phyloP scores from a whole-genome alignment of 2,888 invertebrate species.

The Noctua pronuba region DNA sequence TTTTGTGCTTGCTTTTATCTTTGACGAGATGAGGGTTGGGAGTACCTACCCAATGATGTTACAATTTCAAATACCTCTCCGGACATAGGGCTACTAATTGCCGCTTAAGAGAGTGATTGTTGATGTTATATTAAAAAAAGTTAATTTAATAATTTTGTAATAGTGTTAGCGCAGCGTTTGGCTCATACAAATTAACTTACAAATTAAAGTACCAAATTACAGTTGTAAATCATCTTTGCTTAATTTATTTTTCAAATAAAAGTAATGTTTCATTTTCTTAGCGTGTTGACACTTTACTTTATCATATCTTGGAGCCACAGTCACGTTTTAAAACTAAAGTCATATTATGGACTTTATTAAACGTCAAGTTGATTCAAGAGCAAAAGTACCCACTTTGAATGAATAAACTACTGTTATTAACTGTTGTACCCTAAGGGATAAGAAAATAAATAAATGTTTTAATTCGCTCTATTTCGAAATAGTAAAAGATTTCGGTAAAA shows the following conservation, averaged over 20 bases:
- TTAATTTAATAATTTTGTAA: conserved; percentile 8
- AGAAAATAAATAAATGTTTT: not conserved
- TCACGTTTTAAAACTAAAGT: conserved; percentile 12
- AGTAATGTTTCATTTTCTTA: not conserved
- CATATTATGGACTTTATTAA: conserved; percentile 36
- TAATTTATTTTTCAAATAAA: conserved; percentile 7
- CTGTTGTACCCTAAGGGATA: not conserved
- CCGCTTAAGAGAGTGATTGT: conserved; percentile 23
- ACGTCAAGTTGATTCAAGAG: conserved; percentile 49
- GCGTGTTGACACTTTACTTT: not conserved
- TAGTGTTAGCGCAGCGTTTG: not conserved
- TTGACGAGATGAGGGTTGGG: not conserved
- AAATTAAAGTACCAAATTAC: not conserved
- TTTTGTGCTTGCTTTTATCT: conserved; percentile 35
- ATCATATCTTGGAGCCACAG: conserved; percentile 11
- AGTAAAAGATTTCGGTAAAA: not conserved
- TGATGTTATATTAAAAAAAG: conserved; percentile 25
- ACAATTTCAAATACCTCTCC: conserved; percentile 9
- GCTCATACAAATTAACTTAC: not conserved
- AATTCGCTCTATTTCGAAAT: not conserved
- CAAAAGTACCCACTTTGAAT: conserved; percentile 39
- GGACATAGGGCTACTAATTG: conserved; percentile 22
- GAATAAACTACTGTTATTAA: conserved; percentile 26
- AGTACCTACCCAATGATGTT: conserved; percentile 11
- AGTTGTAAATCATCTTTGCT: not conserved